Conservation (phyloP, 2,113 vertebrate genomes). For the Panthera tigris region DNA sequence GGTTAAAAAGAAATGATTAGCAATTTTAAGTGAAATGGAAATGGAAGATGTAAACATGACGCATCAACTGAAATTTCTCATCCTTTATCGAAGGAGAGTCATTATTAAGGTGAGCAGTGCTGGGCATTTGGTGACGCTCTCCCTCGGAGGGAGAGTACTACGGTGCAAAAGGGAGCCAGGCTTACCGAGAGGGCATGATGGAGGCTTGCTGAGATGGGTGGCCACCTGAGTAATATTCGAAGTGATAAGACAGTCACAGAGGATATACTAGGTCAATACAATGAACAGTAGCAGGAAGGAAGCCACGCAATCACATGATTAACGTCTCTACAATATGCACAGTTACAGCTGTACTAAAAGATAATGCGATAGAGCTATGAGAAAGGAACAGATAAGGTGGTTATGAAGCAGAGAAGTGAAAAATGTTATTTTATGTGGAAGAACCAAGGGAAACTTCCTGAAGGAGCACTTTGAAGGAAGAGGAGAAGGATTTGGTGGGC, state of each 20-base stretch:
- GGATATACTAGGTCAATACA: background rate
- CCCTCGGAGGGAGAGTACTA: background rate
- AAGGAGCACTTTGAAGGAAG: background rate
- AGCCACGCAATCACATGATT: background rate
- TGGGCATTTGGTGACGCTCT: background rate
- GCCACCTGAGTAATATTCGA: background rate
- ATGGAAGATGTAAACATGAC: background rate
- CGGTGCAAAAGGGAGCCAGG: background rate
- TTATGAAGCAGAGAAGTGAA: background rate
- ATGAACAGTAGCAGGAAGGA: no score
- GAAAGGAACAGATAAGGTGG: background rate
- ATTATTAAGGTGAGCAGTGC: background rate
- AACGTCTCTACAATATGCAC: background rate
- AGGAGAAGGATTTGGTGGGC: background rate
- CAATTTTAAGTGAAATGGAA: conserved; percentile 11
- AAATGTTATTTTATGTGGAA: background rate
- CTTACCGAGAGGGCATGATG: background rate
- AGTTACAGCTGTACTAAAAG: background rate
- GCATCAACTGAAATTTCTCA: background rate
- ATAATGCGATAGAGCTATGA: background rate
- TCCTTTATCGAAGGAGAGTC: background rate
- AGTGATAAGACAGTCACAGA: background rate
- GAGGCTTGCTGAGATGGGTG: background rate
- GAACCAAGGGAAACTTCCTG: background rate
- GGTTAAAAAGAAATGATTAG: conserved; percentile 52